phyloP scores from a whole-genome alignment of 2,888 invertebrate species.

The Idaea straminata region DNA sequence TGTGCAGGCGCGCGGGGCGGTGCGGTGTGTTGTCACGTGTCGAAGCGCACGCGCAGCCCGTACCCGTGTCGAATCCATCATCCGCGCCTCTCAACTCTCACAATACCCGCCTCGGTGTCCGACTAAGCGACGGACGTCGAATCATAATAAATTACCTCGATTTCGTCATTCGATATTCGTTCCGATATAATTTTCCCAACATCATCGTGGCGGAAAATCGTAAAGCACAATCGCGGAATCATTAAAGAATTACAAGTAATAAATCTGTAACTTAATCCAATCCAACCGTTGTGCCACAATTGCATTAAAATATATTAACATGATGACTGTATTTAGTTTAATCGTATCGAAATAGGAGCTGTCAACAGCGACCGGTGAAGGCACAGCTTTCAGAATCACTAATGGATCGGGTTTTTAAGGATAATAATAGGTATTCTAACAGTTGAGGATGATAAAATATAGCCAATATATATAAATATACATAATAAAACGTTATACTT shows the following conservation, averaged over 20 bases:
- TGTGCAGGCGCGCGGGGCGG: background rate
- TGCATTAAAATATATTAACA: constrained; percentile 7
- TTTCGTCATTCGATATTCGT: constrained; percentile 70
- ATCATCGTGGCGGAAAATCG: constrained; percentile 54
- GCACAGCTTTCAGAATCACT: constrained; percentile 18
- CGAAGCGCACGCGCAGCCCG: constrained; percentile 45
- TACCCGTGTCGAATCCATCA: constrained; percentile 63
- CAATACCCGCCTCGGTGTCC: constrained; percentile 63
- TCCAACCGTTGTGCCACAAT: constrained; percentile 12
- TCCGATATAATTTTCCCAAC: constrained; percentile 65
- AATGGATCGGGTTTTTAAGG: constrained; percentile 14
- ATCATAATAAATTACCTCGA: constrained; percentile 64
- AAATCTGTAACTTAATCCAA: constrained; percentile 41
- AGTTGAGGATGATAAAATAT: constrained; percentile 16
- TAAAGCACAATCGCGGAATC: constrained; percentile 32
- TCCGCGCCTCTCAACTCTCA: constrained; percentile 42
- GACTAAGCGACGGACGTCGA: constrained; percentile 52
- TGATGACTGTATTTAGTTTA: constrained; percentile 11
- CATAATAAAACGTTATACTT: constrained; percentile 66
- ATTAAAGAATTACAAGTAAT: constrained; percentile 43
- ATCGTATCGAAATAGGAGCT: constrained; percentile 12
- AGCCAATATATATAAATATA: constrained; percentile 54
- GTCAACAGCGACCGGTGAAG: constrained; percentile 15
- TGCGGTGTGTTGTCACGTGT: constrained; percentile 41
- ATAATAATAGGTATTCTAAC: constrained; percentile 13